A percentile compares a stretch with the other conserved stretches of the same genome.
Evolutionary conservation across 2,888 invertebrate species (phyloP).

Genomic region (Drosophila anomelani): DNA sequence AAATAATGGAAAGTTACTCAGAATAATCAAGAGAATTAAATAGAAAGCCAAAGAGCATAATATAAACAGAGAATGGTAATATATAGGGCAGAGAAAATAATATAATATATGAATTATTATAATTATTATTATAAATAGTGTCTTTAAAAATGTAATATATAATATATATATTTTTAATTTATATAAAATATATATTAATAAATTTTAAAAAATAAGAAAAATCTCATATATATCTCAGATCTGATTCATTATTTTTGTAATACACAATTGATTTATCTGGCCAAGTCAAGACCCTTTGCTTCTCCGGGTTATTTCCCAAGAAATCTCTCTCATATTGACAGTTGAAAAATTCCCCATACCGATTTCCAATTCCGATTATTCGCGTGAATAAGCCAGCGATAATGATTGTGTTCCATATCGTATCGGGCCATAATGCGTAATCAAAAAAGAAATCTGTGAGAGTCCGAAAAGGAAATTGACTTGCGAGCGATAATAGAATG

Average conservation of each 20-base stretch:
- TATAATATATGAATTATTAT: neutral
- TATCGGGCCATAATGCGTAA: slow-evolving; percentile 14
- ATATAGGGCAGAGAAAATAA: neutral
- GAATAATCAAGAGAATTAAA: neutral
- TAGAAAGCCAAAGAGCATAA: neutral
- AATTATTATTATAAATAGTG: too few relatives aligned
- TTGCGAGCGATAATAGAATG: slow-evolving; percentile 12
- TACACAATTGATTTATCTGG: neutral
- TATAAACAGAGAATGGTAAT: too few relatives aligned
- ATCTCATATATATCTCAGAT: neutral
- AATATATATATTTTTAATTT: too few relatives aligned
- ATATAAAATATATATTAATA: neutral
- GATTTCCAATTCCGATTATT: slow-evolving; percentile 8
- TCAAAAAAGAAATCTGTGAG: slow-evolving; percentile 12
- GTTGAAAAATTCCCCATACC: slow-evolving; percentile 13
- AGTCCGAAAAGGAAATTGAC: slow-evolving; percentile 19
- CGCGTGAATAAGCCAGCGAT: slow-evolving; percentile 4
- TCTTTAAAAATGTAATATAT: too few relatives aligned
- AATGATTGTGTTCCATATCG: slow-evolving; percentile 6
- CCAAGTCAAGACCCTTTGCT: neutral
- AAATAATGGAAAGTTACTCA: neutral
- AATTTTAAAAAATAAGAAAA: neutral
- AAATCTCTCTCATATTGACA: slow-evolving; percentile 3
- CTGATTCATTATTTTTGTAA: neutral
- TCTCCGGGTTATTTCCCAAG: neutral